Evolutionary conservation across 2,113 vertebrate genomes (phyloP), one percentile per base, ranked within the genome.

Genomic region (Brienomyrus longianalis): DNA sequence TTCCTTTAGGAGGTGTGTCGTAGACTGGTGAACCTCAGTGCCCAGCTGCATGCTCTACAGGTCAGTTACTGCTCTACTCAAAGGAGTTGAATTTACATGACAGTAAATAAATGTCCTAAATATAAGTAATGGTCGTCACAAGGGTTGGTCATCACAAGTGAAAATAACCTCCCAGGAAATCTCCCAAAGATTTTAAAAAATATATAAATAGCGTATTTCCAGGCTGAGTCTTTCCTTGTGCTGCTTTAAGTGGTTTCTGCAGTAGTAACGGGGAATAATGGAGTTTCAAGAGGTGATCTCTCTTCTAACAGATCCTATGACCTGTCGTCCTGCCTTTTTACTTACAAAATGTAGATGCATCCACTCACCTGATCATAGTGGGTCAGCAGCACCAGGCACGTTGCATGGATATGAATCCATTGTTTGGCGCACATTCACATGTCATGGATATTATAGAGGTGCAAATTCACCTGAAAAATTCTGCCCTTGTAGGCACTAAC

Each of bases 21-120:
- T 93, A 95, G 95, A 59, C 90, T 98, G 93, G 94, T 96, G 92
- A 97, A 95, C 54, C 95, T 98, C 66, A 97, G 97, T 13, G 92
- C 94, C 39, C 95, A 97, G 62, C 96, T 98, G 0, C 98, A 98
- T 0, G 95, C 96, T 19, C 95, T 98, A 0, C 97, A 98, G 97
- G 98, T 98, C 1, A 94, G 96, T 91, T 27, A 31, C 19, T 31
- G 17, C 43, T 0, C 43, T 43, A n/a, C 66, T 62, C n/a, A 21
- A 59, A 21, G 10, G n/a, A 31, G 66, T 19, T 83, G 31, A 39
- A 45, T 45, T 45, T 3, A 39, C 39, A 45, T 39, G 70, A 31
- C 70, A 77, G 13, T 77, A 77, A 77, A 77, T 77, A 77, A 31
- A 59, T 59, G 5, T 59, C 54, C 54, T 59, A 59, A 59, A 23